These are phyloP conservation scores for Pristionchus entomophagus DNA, from an alignment of 2,888 invertebrate species.

Conservation along the genomic window DNA sequence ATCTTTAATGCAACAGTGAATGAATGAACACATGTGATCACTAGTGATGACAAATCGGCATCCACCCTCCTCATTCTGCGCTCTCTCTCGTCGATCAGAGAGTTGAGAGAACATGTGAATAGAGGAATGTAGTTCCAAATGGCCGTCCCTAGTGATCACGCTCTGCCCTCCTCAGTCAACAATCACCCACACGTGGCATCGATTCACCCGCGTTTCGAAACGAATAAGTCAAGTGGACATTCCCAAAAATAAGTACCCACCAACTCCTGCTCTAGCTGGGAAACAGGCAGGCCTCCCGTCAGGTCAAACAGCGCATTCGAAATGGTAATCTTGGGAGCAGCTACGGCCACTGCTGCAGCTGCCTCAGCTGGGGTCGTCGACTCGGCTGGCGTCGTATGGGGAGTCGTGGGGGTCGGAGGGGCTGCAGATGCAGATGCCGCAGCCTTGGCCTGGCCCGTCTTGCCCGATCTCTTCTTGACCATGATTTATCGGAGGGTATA, in stretches of 20 bases:
- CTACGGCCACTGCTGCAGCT: neutral
- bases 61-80: too few species aligned
- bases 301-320: neutral
- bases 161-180: neutral
- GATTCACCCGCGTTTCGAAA: neutral
- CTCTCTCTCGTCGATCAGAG: too few species aligned
- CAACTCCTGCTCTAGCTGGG: neutral
- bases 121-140: too few species aligned
- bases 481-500: neutral
- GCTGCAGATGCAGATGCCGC: neutral
- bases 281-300: neutral
- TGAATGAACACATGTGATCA: too few species aligned
- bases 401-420: neutral
- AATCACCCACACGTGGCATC: neutral
- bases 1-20: neutral
- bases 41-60: too few species aligned
- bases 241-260: neutral
- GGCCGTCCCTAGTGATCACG: too few species aligned
- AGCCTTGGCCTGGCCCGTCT: neutral
- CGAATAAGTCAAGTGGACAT: neutral
- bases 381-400: neutral
- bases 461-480: slow-evolving; percentile 37
- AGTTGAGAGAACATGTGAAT: too few species aligned
- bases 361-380: neutral
- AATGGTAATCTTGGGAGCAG: neutral